These are phyloP conservation scores for Nephrotoma appendiculata DNA, from an alignment of 2,888 invertebrate species.

Conservation along the genomic window DNA sequence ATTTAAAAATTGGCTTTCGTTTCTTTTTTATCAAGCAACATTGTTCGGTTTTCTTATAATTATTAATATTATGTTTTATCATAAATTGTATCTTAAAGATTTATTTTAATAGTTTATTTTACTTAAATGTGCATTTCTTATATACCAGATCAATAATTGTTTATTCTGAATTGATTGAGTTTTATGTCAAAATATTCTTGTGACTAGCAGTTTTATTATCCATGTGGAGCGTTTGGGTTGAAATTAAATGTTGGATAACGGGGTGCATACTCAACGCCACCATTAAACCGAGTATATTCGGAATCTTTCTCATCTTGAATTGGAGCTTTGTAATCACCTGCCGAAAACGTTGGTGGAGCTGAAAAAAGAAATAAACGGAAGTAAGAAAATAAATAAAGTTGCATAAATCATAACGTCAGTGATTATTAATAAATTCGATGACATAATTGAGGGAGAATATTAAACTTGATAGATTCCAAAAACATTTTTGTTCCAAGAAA, in stretches of 20 bases:
- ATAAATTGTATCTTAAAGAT: neutral
- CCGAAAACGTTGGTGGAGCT: conserved; percentile 54
- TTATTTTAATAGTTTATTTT: neutral
- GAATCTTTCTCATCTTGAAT: conserved; percentile 49
- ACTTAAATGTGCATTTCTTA: neutral
- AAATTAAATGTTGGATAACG: conserved; percentile 45
- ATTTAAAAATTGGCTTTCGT: neutral
- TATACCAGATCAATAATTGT: neutral
- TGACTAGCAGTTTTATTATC: neutral
- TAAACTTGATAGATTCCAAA: too few relatives aligned
- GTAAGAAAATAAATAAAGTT: too few relatives aligned
- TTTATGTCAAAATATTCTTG: conserved; percentile 10
- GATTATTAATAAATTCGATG: too few relatives aligned
- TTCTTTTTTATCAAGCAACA: neutral
- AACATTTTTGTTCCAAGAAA: too few relatives aligned
- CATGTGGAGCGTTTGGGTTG: conserved; percentile 37
- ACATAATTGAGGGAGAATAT: too few relatives aligned
- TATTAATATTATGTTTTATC: neutral
- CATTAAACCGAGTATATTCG: conserved; percentile 38
- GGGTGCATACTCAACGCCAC: conserved; percentile 39
- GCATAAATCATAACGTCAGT: too few relatives aligned
- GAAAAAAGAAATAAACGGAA: conserved; percentile 15
- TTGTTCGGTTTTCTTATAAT: neutral
- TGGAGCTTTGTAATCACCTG: conserved; percentile 43
- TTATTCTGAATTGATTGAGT: neutral